Conservation (phyloP, 1,140 invertebrate species). For the Luehdorfia chinensis region DNA sequence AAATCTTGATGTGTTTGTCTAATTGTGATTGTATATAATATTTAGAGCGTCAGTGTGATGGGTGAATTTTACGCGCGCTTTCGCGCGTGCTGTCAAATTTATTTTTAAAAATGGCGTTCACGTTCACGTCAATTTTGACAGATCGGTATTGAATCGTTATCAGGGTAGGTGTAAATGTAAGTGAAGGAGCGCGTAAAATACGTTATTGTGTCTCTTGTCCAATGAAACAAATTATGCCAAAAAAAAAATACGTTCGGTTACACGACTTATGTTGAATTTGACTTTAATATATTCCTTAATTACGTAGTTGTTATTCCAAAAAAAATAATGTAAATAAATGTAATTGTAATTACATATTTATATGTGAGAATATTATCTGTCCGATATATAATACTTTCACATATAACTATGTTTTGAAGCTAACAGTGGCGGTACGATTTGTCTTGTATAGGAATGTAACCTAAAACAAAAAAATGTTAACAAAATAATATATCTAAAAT, state of each 20-base stretch:
- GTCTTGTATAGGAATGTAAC: background rate
- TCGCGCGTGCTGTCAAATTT: background rate
- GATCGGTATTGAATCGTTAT: too few relatives aligned
- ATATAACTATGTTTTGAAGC: slow-evolving; percentile 1
- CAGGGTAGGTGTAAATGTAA: too few relatives aligned
- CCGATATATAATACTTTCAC: background rate
- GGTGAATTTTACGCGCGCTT: slow-evolving; percentile 1
- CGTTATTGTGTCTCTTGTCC: too few relatives aligned
- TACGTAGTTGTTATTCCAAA: slow-evolving; percentile 8
- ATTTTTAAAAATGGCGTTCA: background rate
- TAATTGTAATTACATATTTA: slow-evolving; percentile 5
- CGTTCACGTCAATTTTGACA: slow-evolving; percentile 2
- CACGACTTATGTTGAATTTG: background rate
- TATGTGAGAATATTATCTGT: background rate
- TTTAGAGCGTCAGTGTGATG: background rate
- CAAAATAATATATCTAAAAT: background rate
- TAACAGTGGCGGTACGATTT: background rate
- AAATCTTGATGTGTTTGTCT: slow-evolving; percentile 82
- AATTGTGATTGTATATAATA: background rate
- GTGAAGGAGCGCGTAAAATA: background rate
- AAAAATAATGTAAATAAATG: slow-evolving; percentile 7
- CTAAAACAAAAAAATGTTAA: background rate
- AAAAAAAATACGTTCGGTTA: slow-evolving; percentile 12
- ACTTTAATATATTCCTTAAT: slow-evolving; percentile 14
- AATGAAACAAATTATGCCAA: slow-evolving; percentile 11